Evolutionary conservation across 2,888 invertebrate genomes (phyloP).

Genomic region (Limnephilus lunatus): DNA sequence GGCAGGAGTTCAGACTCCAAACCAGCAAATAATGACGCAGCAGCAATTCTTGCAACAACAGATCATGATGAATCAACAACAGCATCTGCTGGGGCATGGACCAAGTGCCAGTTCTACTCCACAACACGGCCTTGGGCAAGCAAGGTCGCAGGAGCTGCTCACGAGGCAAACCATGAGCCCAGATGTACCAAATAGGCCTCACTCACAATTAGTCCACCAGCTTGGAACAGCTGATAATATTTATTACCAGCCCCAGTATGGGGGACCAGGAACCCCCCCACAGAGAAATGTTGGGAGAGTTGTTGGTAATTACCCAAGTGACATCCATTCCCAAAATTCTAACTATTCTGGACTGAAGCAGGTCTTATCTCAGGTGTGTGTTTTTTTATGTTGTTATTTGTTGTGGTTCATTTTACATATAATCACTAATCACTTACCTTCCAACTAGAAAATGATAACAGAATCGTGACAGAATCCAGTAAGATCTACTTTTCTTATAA

Average conservation of each 20-base stretch:
- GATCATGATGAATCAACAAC: slow-evolving; percentile 74
- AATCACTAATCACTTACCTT: not conserved
- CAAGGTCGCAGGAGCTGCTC: slow-evolving; percentile 79
- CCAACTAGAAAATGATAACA: not conserved
- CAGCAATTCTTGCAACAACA: slow-evolving; percentile 77
- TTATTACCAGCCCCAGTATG: slow-evolving; percentile 72
- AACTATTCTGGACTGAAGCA: slow-evolving; percentile 60
- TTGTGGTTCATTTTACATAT: not conserved
- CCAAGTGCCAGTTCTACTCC: slow-evolving; percentile 66
- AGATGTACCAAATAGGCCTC: slow-evolving; percentile 70
- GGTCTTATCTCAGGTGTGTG: slow-evolving; percentile 56
- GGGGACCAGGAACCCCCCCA: slow-evolving; percentile 63
- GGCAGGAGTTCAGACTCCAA: slow-evolving; percentile 66
- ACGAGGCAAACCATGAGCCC: slow-evolving; percentile 70
- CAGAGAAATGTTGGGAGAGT: slow-evolving; percentile 52
- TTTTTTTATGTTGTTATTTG: not conserved
- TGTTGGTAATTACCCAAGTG: slow-evolving; percentile 50
- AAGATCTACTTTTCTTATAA: not conserved
- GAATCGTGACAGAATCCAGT: not conserved
- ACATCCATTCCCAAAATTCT: slow-evolving; percentile 49
- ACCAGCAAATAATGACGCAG: slow-evolving; percentile 72
- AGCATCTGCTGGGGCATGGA: slow-evolving; percentile 68
- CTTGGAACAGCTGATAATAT: slow-evolving; percentile 71
- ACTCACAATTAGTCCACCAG: slow-evolving; percentile 69
- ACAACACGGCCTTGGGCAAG: slow-evolving; percentile 66